Percentiles rank a stretch among this genome's conserved stretches.
Evolutionary conservation across 2,888 invertebrate genomes (phyloP).

Genomic region (Pandemis corylana): DNA sequence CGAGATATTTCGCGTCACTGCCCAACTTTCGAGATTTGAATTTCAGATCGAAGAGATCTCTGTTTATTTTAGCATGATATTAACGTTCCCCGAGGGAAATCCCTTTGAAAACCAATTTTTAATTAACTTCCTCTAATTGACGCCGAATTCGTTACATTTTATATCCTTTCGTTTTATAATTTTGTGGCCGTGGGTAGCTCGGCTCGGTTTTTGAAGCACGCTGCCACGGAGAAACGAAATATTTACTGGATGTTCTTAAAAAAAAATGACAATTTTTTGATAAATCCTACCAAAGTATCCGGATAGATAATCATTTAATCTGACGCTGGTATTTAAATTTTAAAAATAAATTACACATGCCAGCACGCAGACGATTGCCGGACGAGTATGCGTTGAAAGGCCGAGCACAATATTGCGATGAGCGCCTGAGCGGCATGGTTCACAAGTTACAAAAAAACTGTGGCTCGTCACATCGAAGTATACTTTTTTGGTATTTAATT

Average conservation of each 20-base stretch:
- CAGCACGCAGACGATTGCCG: too few species aligned
- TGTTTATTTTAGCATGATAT: conserved; percentile 64
- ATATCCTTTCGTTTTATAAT: conserved; percentile 24
- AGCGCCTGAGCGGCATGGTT: too few species aligned
- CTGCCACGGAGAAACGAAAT: neutral
- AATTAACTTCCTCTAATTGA: conserved; percentile 39
- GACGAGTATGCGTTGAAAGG: too few species aligned
- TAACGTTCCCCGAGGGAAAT: conserved; percentile 47
- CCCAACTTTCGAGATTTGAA: conserved; percentile 68
- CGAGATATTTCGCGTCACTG: conserved; percentile 55
- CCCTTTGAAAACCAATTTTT: conserved; percentile 42
- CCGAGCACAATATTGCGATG: too few species aligned
- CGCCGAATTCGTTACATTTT: conserved; percentile 33
- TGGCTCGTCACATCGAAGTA: neutral
- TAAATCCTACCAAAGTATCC: too few species aligned
- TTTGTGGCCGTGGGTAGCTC: neutral
- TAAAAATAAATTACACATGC: too few species aligned
- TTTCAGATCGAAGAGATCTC: conserved; percentile 62
- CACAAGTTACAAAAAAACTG: too few species aligned
- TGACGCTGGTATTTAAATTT: too few species aligned
- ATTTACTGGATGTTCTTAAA: neutral
- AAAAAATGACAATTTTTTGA: neutral
- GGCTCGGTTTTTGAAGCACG: neutral
- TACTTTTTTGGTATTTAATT: neutral
- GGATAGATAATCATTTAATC: too few species aligned